phyloP scores from a whole-genome alignment of 2,888 invertebrate species.

The Chesias legatella region DNA sequence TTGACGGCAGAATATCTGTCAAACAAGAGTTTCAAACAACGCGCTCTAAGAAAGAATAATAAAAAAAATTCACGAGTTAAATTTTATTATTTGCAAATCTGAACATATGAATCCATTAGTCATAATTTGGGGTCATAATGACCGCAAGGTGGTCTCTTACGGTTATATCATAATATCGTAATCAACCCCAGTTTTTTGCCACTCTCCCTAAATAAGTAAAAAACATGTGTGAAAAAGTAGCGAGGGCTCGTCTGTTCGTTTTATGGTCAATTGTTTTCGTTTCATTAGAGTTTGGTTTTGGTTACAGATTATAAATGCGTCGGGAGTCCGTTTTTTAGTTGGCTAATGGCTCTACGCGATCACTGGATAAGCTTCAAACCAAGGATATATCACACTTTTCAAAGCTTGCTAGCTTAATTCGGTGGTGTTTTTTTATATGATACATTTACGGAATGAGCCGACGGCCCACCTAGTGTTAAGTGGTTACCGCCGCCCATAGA shows the following conservation, averaged over 20 bases:
- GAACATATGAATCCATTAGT: conserved; percentile 59
- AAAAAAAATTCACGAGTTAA: no score
- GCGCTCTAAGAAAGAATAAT: no score
- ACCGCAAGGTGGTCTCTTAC: conserved; percentile 70
- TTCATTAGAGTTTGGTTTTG: conserved; percentile 11
- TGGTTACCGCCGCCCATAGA: no score
- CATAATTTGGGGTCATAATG: conserved; percentile 53
- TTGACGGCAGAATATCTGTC: no score
- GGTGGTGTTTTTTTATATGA: no score
- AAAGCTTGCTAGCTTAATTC: no score
- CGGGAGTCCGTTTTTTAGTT: conserved; percentile 6
- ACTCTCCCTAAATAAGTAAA: conserved; percentile 20
- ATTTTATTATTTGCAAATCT: conserved; percentile 5
- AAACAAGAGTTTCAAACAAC: no score
- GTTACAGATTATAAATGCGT: conserved; percentile 12
- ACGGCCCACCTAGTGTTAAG: no score
- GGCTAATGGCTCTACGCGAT: neutral
- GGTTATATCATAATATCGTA: conserved; percentile 56
- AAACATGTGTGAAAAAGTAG: conserved; percentile 52
- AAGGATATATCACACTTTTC: neutral
- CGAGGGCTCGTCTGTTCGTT: neutral
- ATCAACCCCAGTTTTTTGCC: conserved; percentile 26
- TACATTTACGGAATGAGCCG: no score
- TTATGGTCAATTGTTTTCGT: conserved; percentile 8
- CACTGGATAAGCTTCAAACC: neutral